Evolutionary conservation across 2,113 vertebrate genomes (phyloP).

Genomic region (Coracopsis vasa): DNA sequence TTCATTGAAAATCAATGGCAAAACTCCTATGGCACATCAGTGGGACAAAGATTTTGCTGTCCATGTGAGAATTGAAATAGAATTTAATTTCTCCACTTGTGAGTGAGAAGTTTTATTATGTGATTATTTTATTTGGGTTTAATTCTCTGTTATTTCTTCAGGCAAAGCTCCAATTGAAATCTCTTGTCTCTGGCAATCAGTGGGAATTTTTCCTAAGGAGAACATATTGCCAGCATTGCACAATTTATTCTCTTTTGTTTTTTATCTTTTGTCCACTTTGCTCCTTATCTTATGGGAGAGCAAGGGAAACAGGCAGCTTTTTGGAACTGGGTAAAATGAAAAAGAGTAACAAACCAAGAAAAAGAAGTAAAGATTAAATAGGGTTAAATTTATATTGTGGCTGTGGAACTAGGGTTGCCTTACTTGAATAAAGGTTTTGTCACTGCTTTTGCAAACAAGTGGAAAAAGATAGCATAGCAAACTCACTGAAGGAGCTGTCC

Average conservation of each 20-base stretch:
- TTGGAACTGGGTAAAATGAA: not conserved
- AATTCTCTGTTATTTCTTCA: conserved; percentile 46
- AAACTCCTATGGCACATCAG: not conserved
- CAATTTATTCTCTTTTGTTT: not conserved
- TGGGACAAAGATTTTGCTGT: not conserved
- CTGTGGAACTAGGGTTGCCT: not conserved
- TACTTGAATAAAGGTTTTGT: not conserved
- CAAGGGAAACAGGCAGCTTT: not conserved
- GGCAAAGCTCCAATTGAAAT: conserved; percentile 15
- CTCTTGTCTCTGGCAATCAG: conserved; percentile 36
- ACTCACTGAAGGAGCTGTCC: not conserved
- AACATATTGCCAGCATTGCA: not conserved
- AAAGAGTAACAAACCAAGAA: not conserved
- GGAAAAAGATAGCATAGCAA: not conserved
- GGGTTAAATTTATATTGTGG: not conserved
- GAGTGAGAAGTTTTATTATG: not conserved
- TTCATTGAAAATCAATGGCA: conserved; percentile 9
- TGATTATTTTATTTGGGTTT: conserved; percentile 29
- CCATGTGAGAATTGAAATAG: not conserved
- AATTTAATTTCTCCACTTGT: conserved; percentile 2
- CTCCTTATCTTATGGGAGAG: not conserved
- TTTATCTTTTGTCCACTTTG: not conserved
- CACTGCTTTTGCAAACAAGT: not conserved
- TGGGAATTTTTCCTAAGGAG: conserved; percentile 17
- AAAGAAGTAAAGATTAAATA: not conserved